Percentiles rank a stretch among this genome's conserved stretches.
Evolutionary conservation across 2,113 vertebrate species (phyloP).

Genomic region (Romanogobio albipinnatus): DNA sequence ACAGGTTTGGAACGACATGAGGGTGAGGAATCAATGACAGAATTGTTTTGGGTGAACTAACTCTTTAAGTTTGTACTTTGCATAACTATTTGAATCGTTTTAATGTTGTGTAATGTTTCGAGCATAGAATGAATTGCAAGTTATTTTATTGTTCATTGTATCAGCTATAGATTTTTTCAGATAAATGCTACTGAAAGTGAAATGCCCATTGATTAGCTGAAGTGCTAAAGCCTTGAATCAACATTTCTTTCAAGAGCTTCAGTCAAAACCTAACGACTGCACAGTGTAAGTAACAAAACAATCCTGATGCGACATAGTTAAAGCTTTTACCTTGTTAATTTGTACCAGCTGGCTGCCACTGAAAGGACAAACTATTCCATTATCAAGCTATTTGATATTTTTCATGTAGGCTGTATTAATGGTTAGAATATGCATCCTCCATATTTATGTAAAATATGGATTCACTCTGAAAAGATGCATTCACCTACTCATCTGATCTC

Average conservation of each 20-base stretch:
- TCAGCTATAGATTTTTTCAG: neutral
- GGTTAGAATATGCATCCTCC: neutral
- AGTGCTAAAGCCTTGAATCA: neutral
- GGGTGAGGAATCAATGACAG: too few relatives aligned
- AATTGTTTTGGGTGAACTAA: too few relatives aligned
- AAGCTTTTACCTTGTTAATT: neutral
- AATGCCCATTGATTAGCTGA: neutral
- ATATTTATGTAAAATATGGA: neutral
- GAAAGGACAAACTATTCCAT: neutral
- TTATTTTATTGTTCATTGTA: neutral
- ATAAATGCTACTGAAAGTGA: constrained; percentile 7
- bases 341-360: neutral
- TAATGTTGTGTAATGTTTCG: neutral
- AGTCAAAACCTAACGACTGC: too few relatives aligned
- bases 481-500: neutral
- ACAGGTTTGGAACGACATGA: too few relatives aligned
- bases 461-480: neutral
- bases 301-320: constrained; percentile 19
- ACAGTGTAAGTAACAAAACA: constrained; percentile 17
- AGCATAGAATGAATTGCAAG: neutral
- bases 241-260: neutral
- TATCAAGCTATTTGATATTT: neutral
- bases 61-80: neutral
- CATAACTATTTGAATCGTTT: neutral
- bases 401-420: neutral